phyloP scores from a whole-genome alignment of 2,113 vertebrate genomes.

The Syngnathus scovelli region DNA sequence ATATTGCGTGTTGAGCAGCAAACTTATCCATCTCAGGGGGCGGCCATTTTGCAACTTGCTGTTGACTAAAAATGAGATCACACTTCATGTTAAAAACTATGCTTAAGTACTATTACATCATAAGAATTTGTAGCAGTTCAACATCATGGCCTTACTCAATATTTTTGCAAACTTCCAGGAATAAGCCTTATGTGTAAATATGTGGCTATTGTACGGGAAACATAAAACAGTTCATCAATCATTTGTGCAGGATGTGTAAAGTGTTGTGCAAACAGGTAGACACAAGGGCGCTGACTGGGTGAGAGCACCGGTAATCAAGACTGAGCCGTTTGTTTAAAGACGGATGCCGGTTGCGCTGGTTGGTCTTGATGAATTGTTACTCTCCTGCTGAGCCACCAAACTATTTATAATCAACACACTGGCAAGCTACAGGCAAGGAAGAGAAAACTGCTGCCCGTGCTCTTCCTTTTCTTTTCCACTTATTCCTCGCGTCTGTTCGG shows the following conservation, averaged over 20 bases:
- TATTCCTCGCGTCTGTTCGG: conserved; percentile 5
- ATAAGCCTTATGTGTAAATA: not conserved
- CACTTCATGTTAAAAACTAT: no score
- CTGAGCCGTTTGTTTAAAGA: conserved; percentile 44
- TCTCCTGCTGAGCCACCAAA: conserved; percentile 61
- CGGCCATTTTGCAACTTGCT: no score
- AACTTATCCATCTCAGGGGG: no score
- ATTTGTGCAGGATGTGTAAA: conserved; percentile 45
- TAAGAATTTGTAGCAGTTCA: not conserved
- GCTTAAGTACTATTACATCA: not conserved
- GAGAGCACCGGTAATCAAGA: conserved; percentile 52
- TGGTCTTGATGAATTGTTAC: conserved; percentile 62
- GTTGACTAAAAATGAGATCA: no score
- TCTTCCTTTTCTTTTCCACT: conserved; percentile 20
- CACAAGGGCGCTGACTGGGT: not conserved
- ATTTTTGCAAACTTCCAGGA: not conserved
- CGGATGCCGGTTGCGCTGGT: conserved; percentile 51
- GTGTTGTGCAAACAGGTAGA: conserved; percentile 21
- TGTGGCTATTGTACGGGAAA: not conserved
- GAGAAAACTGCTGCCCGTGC: conserved; percentile 46
- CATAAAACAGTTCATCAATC: not conserved
- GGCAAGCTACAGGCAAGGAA: conserved; percentile 42
- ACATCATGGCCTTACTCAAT: not conserved
- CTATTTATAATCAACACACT: conserved; percentile 49
- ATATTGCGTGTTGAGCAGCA: no score